Conservation (phyloP, 2,113 vertebrate species). For the Pygoscelis antarcticus region DNA sequence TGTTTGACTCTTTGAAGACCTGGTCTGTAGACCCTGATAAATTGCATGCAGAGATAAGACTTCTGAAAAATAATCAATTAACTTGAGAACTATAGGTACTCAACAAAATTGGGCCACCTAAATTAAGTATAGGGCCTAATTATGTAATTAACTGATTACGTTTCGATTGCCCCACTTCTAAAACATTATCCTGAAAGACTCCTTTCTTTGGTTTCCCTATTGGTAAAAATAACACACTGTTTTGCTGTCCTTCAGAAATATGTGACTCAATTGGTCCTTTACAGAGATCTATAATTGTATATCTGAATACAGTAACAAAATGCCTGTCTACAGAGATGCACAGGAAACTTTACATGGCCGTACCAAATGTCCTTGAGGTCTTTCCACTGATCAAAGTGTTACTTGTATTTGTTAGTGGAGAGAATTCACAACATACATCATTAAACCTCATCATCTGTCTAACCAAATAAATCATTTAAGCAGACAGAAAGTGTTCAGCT, state of each 20-base stretch:
- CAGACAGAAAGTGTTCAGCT: conserved; percentile 65
- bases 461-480: conserved; percentile 71
- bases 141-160: background rate
- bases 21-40: background rate
- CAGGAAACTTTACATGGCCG: conserved; percentile 9
- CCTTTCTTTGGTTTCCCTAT: background rate
- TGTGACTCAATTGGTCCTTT: background rate
- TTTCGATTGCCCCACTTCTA: background rate
- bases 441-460: conserved; percentile 75
- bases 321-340: background rate
- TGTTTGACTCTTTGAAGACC: background rate
- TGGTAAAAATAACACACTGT: background rate
- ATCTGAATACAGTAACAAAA: conserved; percentile 7
- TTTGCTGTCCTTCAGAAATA: background rate
- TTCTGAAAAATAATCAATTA: background rate
- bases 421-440: conserved; percentile 75
- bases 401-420: conserved; percentile 60
- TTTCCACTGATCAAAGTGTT: conserved; percentile 66
- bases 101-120: background rate
- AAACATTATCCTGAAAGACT: background rate
- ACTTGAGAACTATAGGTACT: background rate
- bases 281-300: background rate
- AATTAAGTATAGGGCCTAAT: background rate
- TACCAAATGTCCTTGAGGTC: conserved; percentile 79
- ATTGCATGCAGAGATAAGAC: background rate